These are phyloP conservation scores for Actinopyga echinites DNA, from an alignment of 53 echinoderm and acorn worm genomes.

Conservation along the genomic window DNA sequence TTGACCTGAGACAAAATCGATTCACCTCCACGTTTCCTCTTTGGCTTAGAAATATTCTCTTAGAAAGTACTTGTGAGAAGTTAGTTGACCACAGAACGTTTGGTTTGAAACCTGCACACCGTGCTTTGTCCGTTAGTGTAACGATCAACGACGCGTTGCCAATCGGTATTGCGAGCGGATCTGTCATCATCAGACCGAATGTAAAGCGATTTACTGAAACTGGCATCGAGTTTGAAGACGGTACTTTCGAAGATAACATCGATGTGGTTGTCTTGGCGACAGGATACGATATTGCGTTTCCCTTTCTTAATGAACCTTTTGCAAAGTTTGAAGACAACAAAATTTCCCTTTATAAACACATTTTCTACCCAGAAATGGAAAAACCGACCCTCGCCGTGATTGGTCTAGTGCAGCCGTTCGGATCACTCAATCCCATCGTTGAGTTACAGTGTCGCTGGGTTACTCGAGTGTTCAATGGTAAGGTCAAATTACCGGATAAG, in stretches of 20 bases:
- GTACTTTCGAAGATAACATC: slow-evolving; percentile 65
- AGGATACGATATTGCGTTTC: slow-evolving; percentile 63
- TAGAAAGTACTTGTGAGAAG: not conserved
- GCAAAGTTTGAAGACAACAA: slow-evolving; percentile 52
- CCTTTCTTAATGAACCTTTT: slow-evolving; percentile 58
- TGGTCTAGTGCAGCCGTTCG: slow-evolving; percentile 59
- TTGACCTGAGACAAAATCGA: slow-evolving; percentile 43
- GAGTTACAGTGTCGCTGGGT: slow-evolving; percentile 89
- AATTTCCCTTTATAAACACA: slow-evolving; percentile 58
- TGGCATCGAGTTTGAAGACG: slow-evolving; percentile 70
- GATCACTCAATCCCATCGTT: slow-evolving; percentile 45
- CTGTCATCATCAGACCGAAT: slow-evolving; percentile 55
- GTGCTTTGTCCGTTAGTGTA: slow-evolving; percentile 31
- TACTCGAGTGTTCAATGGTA: slow-evolving; percentile 74
- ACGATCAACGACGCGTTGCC: slow-evolving; percentile 64
- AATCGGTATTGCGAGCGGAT: slow-evolving; percentile 50
- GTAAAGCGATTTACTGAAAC: slow-evolving; percentile 54
- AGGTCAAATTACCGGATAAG: slow-evolving; percentile 53
- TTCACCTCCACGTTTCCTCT: slow-evolving; percentile 4
- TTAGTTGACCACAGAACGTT: not conserved
- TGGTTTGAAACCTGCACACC: slow-evolving; percentile 7
- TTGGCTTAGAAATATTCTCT: slow-evolving; percentile 1
- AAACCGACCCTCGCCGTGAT: slow-evolving; percentile 64
- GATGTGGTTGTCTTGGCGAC: slow-evolving; percentile 77
- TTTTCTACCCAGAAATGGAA: slow-evolving; percentile 55